Evolutionary conservation across 2,797 vertebrate species (phyloP), one percentile per base, ranked within the genome.

Genomic region (Dendrocincla fuliginosa): DNA sequence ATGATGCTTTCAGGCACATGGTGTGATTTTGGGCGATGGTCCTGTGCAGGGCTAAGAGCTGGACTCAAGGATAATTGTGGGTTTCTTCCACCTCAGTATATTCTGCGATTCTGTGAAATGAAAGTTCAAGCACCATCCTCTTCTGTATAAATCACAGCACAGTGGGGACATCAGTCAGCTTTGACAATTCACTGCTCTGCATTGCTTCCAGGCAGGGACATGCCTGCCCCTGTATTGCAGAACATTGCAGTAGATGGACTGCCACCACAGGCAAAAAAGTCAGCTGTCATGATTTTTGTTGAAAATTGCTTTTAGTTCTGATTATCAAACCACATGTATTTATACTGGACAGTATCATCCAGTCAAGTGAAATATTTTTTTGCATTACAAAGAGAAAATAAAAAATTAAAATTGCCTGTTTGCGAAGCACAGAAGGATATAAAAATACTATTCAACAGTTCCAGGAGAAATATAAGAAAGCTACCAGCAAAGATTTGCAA

Each of bases 151-250:
- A 79, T 27, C 13, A 10, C 13, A 70, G 57, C 0, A 0, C 13
- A 47, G 35, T 1, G 3, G 39, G n/a, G 25, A 13, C 32, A 84
- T 67, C 35, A n/a, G 39, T 15, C 28, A 27, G 20, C n/a, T 47
- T 42, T 25, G 47, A 65, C 6, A 11, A 23, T 46, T 76, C 35
- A 49, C 24, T 22, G 24, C 28, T 14, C 30, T 20, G 16, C 4
- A 3, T 14, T 19, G 13, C 39, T 28, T 50, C 15, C 16, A 67
- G 24, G 2, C 1, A 0, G 33, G 46, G 50, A 73, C 18, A 28
- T 0, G 0, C 44, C 32, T 32, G 37, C 33, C 6, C 25, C 32
- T 22, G 1, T 22, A 33, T 5, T 49, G 46, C 49, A 71, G 20
- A 84, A 50, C 11, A 24, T 15, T 46, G 32, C 35, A 24, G 37